A percentile compares a stretch with the other conserved stretches of the same genome.
Conservation (phyloP, 2,113 vertebrate genomes). For the Syngnathus typhle region DNA sequence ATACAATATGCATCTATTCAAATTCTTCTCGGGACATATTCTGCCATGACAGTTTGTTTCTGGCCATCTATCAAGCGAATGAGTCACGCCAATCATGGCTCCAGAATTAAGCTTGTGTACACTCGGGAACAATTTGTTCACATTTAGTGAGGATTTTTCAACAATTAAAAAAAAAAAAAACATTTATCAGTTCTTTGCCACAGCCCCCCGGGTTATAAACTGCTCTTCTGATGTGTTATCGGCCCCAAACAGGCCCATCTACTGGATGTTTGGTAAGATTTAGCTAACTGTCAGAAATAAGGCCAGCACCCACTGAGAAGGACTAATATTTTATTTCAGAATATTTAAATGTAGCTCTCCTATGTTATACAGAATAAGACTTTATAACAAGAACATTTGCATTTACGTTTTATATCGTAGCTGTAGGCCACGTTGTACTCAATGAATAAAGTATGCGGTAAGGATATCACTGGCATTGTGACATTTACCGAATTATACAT, state of each 20-base stretch:
- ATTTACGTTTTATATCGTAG: background rate
- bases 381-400: background rate
- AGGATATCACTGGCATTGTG: background rate
- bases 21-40: background rate
- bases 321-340: background rate
- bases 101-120: background rate
- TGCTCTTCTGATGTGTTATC: slow-evolving; percentile 13
- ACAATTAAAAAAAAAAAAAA: background rate
- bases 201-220: slow-evolving; percentile 2
- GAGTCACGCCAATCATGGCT: background rate
- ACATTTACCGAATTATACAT: background rate
- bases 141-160: slow-evolving; percentile 1
- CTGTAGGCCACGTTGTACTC: background rate
- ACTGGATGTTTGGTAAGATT: background rate
- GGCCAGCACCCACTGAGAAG: background rate
- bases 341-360: background rate
- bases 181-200: background rate
- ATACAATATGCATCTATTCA: background rate
- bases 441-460: background rate
- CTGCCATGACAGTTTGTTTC: background rate
- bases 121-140: background rate
- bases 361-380: background rate
- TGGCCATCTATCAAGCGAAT: background rate
- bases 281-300: slow-evolving; percentile 1
- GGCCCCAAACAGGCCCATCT: background rate